Evolutionary conservation across 2,888 invertebrate species (phyloP).

Genomic region (Thelaira solivaga): DNA sequence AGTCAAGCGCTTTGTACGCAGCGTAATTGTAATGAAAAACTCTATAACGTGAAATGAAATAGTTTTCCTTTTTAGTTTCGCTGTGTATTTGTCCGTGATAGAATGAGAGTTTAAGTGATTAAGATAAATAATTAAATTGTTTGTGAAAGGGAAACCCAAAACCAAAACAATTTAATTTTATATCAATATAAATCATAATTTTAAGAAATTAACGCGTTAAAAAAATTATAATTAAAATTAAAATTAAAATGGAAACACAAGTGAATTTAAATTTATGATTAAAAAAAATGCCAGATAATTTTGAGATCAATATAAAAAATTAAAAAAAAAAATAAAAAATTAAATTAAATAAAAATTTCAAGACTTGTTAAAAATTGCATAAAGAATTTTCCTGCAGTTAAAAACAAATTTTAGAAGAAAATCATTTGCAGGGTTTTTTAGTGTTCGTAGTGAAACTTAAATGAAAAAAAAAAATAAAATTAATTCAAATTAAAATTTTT

Average conservation of each 20-base stretch:
- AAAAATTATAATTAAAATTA: background rate
- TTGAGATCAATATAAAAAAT: too few relatives aligned
- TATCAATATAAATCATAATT: background rate
- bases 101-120: background rate
- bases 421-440: too few relatives aligned
- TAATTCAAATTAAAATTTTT: too few relatives aligned
- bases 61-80: background rate
- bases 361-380: too few relatives aligned
- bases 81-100: background rate
- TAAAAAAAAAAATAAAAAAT: too few relatives aligned
- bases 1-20: conserved; percentile 40
- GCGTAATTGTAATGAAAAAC: conserved; percentile 4
- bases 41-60: background rate
- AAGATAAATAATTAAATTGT: background rate
- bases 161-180: background rate
- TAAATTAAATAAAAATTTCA: background rate
- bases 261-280: too few relatives aligned
- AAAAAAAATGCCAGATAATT: too few relatives aligned
- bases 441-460: too few relatives aligned
- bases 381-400: too few relatives aligned
- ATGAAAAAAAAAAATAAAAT: too few relatives aligned
- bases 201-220: background rate
- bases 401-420: too few relatives aligned
- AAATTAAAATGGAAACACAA: background rate
- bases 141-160: background rate